Evolutionary conservation across 2,888 invertebrate species (phyloP), one percentile per base, ranked within the genome.

Genomic region (Mayetiola destructor): DNA sequence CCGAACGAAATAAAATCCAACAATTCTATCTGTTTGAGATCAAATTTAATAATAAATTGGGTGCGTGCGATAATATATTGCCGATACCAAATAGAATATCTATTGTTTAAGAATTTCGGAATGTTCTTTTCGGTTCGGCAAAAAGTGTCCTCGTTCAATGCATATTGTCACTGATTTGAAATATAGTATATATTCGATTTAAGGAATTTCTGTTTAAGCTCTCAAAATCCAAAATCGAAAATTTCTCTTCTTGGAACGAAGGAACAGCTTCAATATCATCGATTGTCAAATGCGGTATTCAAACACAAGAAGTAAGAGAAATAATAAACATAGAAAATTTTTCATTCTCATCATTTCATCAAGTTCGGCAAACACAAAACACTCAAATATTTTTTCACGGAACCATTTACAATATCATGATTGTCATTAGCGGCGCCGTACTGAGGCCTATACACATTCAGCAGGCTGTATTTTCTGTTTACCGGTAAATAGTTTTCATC

Each of bases 391-490:
- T n/a, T 42, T 42, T 27, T 48, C 23, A 48, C 29, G 27, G n/a
- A n/a, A 3, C 3, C 39, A 42, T 6, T n/a, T 8, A 32, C 8
- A 14, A 27, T 27, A 12, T 48, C 48, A 48, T 48, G 27, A 18
- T 48, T 48, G 27, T 48, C 48, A 48, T 48, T 48, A 48, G 48
- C 48, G 48, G 48, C 48, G 48, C 48, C 48, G 48, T 27, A 42
- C 5, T n/a, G 48, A 48, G 48, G 27, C 6, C 27, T n/a, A n/a
- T n/a, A n/a, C n/a, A n/a, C n/a, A n/a, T n/a, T n/a, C n/a, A n/a
- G n/a, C 48, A 27, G 27, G 6, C 9, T 5, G 9, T 37, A 14
- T 37, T 37, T 5, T 6, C 5, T 37, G 4, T 5, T 10, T 42
- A 48, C 23, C 48, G 48, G 48, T 48, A 27, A 48, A 48, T 10